Percentiles rank a stretch among this genome's conserved stretches.
Evolutionary conservation across 2,797 vertebrate species (phyloP).

Genomic region (Pyrrhura leucotis): DNA sequence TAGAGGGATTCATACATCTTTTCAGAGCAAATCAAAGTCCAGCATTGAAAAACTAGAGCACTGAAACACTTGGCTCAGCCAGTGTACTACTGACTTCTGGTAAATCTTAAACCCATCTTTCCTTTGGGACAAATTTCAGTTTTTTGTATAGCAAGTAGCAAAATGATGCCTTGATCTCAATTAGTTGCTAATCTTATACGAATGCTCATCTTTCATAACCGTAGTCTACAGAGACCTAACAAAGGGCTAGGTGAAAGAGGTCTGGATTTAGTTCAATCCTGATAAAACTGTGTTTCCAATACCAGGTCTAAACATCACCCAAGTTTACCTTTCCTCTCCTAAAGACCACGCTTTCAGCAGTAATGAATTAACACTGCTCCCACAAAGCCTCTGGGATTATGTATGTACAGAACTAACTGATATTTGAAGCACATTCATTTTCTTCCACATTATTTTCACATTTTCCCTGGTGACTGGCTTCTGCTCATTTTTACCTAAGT

Average conservation of each 20-base stretch:
- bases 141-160: neutral
- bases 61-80: neutral
- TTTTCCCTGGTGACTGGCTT: neutral
- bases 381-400: neutral
- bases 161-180: slow-evolving; percentile 33
- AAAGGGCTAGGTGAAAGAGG: neutral
- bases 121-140: neutral
- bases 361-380: slow-evolving; percentile 13
- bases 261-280: neutral
- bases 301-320: neutral
- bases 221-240: neutral
- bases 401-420: neutral
- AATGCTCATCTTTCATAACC: neutral
- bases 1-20: neutral
- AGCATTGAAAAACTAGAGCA: neutral
- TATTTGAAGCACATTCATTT: slow-evolving; percentile 1
- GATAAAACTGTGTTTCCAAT: neutral
- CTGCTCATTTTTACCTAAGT: neutral
- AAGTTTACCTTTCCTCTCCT: neutral
- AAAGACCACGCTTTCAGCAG: neutral
- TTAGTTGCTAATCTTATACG: neutral
- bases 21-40: neutral
- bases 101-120: neutral
- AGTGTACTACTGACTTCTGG: neutral
- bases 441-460: neutral